Evolutionary conservation across 1,140 invertebrate genomes (phyloP).

Genomic region (Cyclina sinensis): DNA sequence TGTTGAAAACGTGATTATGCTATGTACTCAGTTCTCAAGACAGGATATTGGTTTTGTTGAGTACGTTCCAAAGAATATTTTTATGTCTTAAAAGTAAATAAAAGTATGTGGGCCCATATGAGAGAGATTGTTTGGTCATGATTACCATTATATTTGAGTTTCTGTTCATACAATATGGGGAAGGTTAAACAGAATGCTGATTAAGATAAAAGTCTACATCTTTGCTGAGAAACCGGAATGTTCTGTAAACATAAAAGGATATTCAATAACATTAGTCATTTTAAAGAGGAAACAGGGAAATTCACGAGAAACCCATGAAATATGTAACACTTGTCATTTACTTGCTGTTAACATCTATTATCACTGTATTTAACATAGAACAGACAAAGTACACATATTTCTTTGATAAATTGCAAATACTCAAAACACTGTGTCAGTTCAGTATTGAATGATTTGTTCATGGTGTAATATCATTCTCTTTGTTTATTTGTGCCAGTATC

Average conservation of each 20-base stretch:
- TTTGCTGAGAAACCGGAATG: neutral
- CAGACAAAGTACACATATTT: neutral
- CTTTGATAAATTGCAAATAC: neutral
- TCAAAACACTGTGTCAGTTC: too few relatives aligned
- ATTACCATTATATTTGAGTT: neutral
- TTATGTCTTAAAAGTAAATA: slow-evolving; percentile 46
- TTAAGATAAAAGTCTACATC: slow-evolving; percentile 22
- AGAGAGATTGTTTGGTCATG: neutral
- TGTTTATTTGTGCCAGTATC: too few relatives aligned
- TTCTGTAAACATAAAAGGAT: slow-evolving; percentile 22
- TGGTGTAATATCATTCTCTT: too few relatives aligned
- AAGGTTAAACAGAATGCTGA: slow-evolving; percentile 14
- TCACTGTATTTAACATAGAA: too few relatives aligned
- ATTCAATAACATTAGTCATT: slow-evolving; percentile 29
- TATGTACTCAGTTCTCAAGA: neutral
- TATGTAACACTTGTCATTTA: slow-evolving; percentile 9
- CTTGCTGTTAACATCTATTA: neutral
- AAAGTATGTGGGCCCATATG: slow-evolving; percentile 33
- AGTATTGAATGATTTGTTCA: too few relatives aligned
- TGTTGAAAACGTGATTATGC: slow-evolving; percentile 26
- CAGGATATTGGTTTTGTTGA: slow-evolving; percentile 51
- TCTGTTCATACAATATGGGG: slow-evolving; percentile 6
- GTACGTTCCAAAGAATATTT: slow-evolving; percentile 11
- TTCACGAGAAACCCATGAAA: slow-evolving; percentile 9
- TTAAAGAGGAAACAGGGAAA: neutral